Base-by-base conservation (phyloP, 2,113 vertebrate genomes). In the Ptilorrhoa leucosticta region DNA sequence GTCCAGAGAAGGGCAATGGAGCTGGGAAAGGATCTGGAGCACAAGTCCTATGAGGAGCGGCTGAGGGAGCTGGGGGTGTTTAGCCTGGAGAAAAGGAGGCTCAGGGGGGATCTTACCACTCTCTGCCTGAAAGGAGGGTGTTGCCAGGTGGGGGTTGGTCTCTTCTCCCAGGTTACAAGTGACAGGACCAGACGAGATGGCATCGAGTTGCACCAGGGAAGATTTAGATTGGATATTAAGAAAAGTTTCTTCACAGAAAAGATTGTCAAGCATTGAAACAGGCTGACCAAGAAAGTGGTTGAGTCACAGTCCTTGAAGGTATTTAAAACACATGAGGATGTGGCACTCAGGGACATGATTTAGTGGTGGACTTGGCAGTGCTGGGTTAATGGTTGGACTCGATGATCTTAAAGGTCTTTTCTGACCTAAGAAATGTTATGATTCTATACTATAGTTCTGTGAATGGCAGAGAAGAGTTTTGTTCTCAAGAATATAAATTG, bases 41-140 rank as follows among this genome's bases (percentile, higher is more conserved):
- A 53, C 39, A 58, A 22, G 20, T 31, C 15, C 0, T 0, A 0
- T 19, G 51, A 72, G 44, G 11, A 37, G 4, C 0, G 0, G 0
- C 33, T 44, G 15, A 44, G 37, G 39, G 30, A 91, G 10, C 17
- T 79, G 10, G 2, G 11, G 1, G 0, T 45, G 17, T 40, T 85
- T 1, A 23, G 2, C 15, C n/a, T 14, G n/a, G 27, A 79, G n/a
- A 23, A 31, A 26, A 60, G 24, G 18, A 58, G 12, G 51, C 8
- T 65, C 7, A 11, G 13, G 4, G 4, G 10, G 5, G 6, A n/a
- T 39, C 35, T 45, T 45, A 5, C 3, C 3, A 0, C 1, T 40
- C 44, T 15, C 39, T 31, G 9, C 51, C 6, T 53, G 39, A 65
- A 58, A 60, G 21, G 66, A 72, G 24, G 1, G 0, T 28, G 39